These are phyloP conservation scores for Petrocephalus microphthalmus DNA, from an alignment of 2,113 vertebrate species.

Conservation along the genomic window DNA sequence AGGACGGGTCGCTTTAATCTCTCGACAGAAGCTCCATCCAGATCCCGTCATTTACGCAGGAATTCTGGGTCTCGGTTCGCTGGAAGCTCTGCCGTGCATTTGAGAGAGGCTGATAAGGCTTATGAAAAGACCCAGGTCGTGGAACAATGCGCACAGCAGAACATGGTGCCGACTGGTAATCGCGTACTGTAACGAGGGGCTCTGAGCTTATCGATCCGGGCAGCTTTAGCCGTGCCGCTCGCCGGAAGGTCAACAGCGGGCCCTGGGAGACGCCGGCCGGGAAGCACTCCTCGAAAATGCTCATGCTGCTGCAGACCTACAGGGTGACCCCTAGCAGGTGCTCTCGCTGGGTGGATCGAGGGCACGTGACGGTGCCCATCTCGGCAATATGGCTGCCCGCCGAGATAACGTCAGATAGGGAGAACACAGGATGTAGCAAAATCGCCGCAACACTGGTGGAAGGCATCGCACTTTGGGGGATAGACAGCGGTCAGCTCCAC, in stretches of 20 bases:
- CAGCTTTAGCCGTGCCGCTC: constrained; percentile 3
- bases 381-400: not conserved
- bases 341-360: not conserved
- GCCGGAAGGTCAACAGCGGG: constrained; percentile 17
- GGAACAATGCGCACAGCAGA: constrained; percentile 16
- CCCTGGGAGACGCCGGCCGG: not conserved
- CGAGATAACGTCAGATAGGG: not conserved
- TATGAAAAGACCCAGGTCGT: constrained; percentile 1
- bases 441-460: not conserved
- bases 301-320: constrained; percentile 3
- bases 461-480: not conserved
- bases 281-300: constrained; percentile 13
- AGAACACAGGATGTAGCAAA: not conserved
- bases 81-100: constrained; percentile 4
- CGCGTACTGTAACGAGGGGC: constrained; percentile 1
- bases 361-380: too few relatives aligned
- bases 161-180: not conserved
- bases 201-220: not conserved
- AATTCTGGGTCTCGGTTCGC: not conserved
- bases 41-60: not conserved
- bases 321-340: constrained; percentile 12
- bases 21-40: constrained; percentile 1
- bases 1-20: not conserved
- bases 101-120: constrained; percentile 27
- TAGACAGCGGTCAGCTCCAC: not conserved